Evolutionary conservation across 2,113 vertebrate genomes (phyloP).

Genomic region (Rhinoptilus africanus): DNA sequence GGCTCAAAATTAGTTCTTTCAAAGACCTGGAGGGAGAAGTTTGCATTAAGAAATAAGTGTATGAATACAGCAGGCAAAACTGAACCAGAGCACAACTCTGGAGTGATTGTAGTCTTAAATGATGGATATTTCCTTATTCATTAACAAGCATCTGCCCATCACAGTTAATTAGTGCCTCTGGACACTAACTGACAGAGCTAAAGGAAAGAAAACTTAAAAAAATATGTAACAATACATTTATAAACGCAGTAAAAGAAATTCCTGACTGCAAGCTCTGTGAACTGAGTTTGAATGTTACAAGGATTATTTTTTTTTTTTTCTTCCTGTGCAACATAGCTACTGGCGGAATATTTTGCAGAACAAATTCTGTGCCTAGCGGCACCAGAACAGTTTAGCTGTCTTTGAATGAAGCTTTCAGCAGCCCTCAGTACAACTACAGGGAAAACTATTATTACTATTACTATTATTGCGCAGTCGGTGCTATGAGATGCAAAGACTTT

Average conservation of each 20-base stretch:
- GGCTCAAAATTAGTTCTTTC: conserved; percentile 30
- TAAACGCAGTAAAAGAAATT: not conserved
- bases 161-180: not conserved
- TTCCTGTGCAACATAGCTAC: not conserved
- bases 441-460: not conserved
- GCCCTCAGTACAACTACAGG: not conserved
- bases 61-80: not conserved
- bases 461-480: not conserved
- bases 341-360: not conserved
- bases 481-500: not conserved
- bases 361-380: not conserved
- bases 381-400: not conserved
- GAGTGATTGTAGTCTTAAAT: not conserved
- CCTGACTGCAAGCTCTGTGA: not conserved
- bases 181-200: not conserved
- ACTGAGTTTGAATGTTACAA: not conserved
- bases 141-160: not conserved
- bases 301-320: not conserved
- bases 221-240: not conserved
- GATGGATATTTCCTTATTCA: not conserved
- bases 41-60: conserved; percentile 69
- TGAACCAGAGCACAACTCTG: not conserved
- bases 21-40: conserved; percentile 58
- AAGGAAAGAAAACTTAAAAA: not conserved
- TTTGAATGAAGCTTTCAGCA: not conserved